Percentiles rank a stretch among this genome's conserved stretches.
Conservation (phyloP, 37 sponge, comb jelly and placozoan species). For the Spongilla lacustris region DNA sequence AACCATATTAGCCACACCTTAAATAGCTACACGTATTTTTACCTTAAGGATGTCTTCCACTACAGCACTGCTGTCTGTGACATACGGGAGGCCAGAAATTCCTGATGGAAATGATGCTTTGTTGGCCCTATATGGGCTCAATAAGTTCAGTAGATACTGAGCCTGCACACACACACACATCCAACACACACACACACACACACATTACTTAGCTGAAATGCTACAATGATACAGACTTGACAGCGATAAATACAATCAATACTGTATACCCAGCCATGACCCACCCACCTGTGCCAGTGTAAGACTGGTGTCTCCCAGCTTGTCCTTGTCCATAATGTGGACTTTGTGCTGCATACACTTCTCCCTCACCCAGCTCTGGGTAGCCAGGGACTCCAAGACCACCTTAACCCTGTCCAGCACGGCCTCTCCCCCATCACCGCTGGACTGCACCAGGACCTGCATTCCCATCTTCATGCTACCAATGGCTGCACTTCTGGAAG, state of each 20-base stretch:
- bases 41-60: conserved; percentile 54
- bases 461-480: conserved; percentile 51
- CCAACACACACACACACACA: not conserved
- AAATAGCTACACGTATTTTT: not conserved
- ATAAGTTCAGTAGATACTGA: conserved; percentile 60
- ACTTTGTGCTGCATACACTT: conserved; percentile 55
- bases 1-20: too few species aligned
- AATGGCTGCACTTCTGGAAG: conserved; percentile 30
- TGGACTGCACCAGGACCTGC: conserved; percentile 57
- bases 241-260: not conserved
- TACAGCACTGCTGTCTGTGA: conserved; percentile 16
- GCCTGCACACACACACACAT: conserved; percentile 12
- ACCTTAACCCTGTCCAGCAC: conserved; percentile 1
- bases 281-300: conserved; percentile 47
- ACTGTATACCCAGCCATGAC: not conserved
- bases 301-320: conserved; percentile 66
- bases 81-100: not conserved
- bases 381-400: conserved; percentile 62
- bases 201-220: not conserved
- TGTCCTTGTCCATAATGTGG: conserved; percentile 70
- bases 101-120: not conserved
- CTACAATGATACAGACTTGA: not conserved
- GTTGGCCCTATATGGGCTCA: conserved; percentile 47
- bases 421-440: conserved; percentile 10
- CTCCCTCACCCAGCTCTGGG: conserved; percentile 86